These are phyloP conservation scores for Lichenostomus cassidix DNA, from an alignment of 2,113 vertebrate species.

Conservation along the genomic window DNA sequence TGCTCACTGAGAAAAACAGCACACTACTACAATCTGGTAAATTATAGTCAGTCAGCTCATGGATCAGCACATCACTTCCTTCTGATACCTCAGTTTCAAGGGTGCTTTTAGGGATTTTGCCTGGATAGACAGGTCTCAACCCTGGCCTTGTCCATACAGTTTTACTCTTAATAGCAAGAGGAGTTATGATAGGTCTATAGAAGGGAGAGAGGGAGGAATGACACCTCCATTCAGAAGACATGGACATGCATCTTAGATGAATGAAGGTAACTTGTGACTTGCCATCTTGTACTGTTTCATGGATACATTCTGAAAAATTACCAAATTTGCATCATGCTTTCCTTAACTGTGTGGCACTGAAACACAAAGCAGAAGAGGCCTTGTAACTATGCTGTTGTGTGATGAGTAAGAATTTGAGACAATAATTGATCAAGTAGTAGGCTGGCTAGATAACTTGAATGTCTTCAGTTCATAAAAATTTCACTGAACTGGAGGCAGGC, in stretches of 20 bases:
- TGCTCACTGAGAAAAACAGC: background rate
- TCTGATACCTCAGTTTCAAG: background rate
- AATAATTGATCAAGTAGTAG: background rate
- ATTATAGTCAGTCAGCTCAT: background rate
- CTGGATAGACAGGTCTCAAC: background rate
- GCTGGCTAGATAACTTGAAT: background rate
- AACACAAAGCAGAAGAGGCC: background rate
- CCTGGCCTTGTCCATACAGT: background rate
- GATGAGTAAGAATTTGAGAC: background rate
- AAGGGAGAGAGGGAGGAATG: background rate
- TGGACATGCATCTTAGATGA: background rate
- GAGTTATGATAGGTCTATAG: background rate
- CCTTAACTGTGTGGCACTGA: background rate
- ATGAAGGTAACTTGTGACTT: background rate
- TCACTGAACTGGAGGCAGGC: background rate
- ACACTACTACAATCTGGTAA: background rate
- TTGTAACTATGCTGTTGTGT: background rate
- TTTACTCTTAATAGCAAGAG: background rate
- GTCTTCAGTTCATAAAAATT: background rate
- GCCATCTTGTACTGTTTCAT: background rate
- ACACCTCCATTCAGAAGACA: background rate
- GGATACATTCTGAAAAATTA: background rate
- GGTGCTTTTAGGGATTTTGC: background rate
- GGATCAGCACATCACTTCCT: background rate
- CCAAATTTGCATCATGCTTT: background rate